Evolutionary conservation across 2,113 vertebrate genomes (phyloP).

Genomic region (Galbula dea): DNA sequence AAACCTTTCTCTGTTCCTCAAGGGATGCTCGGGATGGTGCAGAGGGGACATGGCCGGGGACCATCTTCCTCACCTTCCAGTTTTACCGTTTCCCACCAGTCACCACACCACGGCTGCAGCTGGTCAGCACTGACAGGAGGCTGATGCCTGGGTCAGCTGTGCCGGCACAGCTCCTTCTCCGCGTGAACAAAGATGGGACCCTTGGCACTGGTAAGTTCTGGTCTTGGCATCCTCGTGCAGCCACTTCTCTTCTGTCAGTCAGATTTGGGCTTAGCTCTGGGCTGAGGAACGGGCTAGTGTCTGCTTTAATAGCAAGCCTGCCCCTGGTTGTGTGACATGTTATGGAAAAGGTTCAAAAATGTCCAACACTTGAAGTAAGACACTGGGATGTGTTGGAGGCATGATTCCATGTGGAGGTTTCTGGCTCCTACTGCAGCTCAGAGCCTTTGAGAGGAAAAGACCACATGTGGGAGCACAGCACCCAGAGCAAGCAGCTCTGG

Average conservation of each 20-base stretch:
- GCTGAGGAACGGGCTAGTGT: neutral
- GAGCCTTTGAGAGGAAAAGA: neutral
- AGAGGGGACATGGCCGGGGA: slow-evolving; percentile 71
- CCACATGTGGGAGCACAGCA: neutral
- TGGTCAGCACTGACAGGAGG: slow-evolving; percentile 54
- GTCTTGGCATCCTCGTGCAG: accelerated
- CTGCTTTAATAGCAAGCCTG: neutral
- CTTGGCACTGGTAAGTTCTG: slow-evolving; percentile 70
- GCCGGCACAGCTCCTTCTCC: slow-evolving; percentile 73
- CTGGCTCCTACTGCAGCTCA: neutral
- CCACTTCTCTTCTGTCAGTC: neutral
- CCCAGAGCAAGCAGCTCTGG: neutral
- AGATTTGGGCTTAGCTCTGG: neutral
- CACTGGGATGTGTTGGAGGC: neutral
- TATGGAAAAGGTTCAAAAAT: neutral
- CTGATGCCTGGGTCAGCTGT: neutral
- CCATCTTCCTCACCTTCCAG: slow-evolving; percentile 92
- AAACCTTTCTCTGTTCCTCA: neutral
- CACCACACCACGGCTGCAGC: slow-evolving; percentile 80
- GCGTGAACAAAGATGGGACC: slow-evolving; percentile 72
- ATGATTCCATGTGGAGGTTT: accelerated
- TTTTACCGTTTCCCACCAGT: slow-evolving; percentile 88
- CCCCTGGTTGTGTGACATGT: neutral
- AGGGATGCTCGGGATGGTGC: slow-evolving; percentile 66
- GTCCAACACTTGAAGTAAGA: neutral